These are phyloP conservation scores for Pogoniulus pusillus DNA, from an alignment of 2,797 vertebrate genomes.

Conservation along the genomic window DNA sequence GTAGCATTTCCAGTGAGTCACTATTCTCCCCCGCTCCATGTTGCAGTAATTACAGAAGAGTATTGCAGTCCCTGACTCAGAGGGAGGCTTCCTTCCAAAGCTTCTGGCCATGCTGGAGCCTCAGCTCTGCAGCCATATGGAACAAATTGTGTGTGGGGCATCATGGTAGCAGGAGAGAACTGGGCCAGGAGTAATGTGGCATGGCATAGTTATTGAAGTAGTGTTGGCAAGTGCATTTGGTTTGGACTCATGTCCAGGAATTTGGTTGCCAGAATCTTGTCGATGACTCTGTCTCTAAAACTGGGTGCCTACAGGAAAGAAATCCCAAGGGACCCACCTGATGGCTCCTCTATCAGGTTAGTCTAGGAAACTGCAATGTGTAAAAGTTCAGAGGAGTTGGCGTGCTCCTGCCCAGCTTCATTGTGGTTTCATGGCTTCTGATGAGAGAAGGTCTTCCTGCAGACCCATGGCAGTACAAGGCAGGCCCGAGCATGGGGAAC, in stretches of 20 bases:
- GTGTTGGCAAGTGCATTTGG: neutral
- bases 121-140: neutral
- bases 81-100: neutral
- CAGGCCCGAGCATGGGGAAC: neutral
- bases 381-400: neutral
- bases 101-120: neutral
- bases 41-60: slow-evolving; percentile 21
- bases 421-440: neutral
- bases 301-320: neutral
- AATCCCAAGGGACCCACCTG: neutral
- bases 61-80: slow-evolving; percentile 39
- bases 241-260: neutral
- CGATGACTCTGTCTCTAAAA: neutral
- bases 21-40: neutral
- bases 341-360: neutral
- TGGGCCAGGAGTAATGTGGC: neutral
- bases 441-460: neutral
- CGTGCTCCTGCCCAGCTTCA: neutral
- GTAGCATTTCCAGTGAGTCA: slow-evolving; percentile 29
- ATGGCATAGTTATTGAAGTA: neutral
- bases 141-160: neutral
- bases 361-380: neutral
- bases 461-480: neutral
- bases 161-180: neutral
- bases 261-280: neutral